Base-by-base conservation (phyloP, 2,113 vertebrate genomes). In the Trematocara macrostoma region DNA sequence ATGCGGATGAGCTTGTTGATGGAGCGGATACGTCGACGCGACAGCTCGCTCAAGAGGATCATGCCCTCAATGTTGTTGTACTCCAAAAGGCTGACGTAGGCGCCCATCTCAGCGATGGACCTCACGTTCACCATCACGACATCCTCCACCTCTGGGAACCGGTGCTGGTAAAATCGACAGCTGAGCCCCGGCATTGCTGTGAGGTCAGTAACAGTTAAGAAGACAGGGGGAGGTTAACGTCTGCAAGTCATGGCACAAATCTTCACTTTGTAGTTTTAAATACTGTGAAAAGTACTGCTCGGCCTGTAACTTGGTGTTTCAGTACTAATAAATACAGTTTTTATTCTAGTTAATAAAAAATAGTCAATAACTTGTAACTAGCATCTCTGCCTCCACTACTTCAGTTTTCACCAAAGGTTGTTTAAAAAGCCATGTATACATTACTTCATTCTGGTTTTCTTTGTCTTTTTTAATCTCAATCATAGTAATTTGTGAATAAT, bases 1-100 rank as follows among this genome's bases (percentile, higher is more conserved):
- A 99, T 99, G 80, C 98, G 97, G 92, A 99, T 99, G 87, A 99
- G 98, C 91, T 99, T 99, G 96, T 99, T 99, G 91, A 99, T 99
- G 93, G 98, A 99, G 64, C 98, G 98, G 71, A 99, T 99, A 3
- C 98, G 98, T 29, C 98, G 97, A 34, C 98, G 96, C 1, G 98
- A 99, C 16, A 99, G 95, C 88, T 99, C 98, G 7, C 98, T 99
- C 51, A 99, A 97, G 34, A 99, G 97, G 94, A 99, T 99, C 98
- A 99, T 99, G 95, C 98, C 98, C 87, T 99, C 98, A 2, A 99
- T 99, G 93, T 99, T 99, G 96, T 99, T 99, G 94, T 99, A 99
- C 84, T 99, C 98, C 94, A 99, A 86, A 18, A 99, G 96, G 96
- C 98, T 99, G 95, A 99, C 98, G 1, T 99, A 99, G 82, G 98